Evolutionary conservation across 2,113 vertebrate genomes (phyloP).

Genomic region (Rhinoderma darwinii): DNA sequence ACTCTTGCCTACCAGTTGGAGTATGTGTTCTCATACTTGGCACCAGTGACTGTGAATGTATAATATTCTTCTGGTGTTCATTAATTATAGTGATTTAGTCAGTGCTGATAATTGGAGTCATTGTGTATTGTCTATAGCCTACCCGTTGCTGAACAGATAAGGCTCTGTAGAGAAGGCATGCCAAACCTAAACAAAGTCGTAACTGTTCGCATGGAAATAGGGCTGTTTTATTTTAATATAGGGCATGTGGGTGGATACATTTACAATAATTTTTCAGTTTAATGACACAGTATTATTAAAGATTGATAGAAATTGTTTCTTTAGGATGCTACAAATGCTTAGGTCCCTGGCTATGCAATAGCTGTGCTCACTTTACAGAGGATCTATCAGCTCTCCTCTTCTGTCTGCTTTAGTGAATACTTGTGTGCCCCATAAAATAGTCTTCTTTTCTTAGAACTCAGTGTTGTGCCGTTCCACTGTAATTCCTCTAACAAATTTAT

Average conservation of each 20-base stretch:
- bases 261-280: background rate
- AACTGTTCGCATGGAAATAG: constrained; percentile 61
- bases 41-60: background rate
- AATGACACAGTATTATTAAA: background rate
- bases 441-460: too few species aligned
- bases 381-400: too few species aligned
- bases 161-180: constrained; percentile 53
- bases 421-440: too few species aligned
- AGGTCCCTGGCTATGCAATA: background rate
- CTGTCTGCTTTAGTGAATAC: too few species aligned
- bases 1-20: background rate
- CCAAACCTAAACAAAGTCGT: constrained; percentile 69
- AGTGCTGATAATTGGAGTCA: constrained; percentile 31
- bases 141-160: constrained; percentile 66
- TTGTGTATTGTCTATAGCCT: constrained; percentile 59
- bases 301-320: background rate
- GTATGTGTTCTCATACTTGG: background rate
- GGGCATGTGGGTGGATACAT: constrained; percentile 55
- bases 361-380: too few species aligned
- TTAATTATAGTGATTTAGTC: constrained; percentile 14
- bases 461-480: too few species aligned
- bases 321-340: background rate
- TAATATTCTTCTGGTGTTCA: background rate
- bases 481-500: too few species aligned
- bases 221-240: constrained; percentile 55